Evolutionary conservation across 2,888 invertebrate species (phyloP), one percentile per base, ranked within the genome.

Genomic region (Drosophila antonietae): DNA sequence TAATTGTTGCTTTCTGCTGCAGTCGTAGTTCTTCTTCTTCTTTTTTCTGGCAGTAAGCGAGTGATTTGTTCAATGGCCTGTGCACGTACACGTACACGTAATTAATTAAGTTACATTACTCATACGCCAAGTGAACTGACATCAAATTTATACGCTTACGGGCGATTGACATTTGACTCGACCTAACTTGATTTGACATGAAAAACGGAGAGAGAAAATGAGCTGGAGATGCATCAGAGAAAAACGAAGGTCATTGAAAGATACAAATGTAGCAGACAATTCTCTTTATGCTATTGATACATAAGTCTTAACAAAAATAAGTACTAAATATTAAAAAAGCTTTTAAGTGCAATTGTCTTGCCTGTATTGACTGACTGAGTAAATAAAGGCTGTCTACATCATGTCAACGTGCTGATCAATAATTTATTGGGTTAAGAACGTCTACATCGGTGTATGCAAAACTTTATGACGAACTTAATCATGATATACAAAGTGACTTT

Each of bases 81-180:
- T 28, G 35, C 49, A n/a, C 79, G 81, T 81, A 86, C 49, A 15
- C 79, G 81, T 81, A 86, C 81, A 69, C 66, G 66, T 76, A 74
- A 88, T 81, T 86, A 71, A 86, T 80, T 75, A 67, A 59, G 63
- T 57, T 57, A 53, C 61, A 80, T 88, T 86, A 76, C 73, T 52
- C 66, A 83, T 75, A 72, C 75, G 75, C 57, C 58, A 12, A 57
- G 58, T 65, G 68, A 37, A 57, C 37, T 51, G 49, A 9, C 65
- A 66, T 65, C 23, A 33, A 47, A 23, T 46, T 39, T 39, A 60
- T 74, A 10, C 46, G 51, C 59, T 75, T 68, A 66, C 63, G 60
- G 37, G 31, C 64, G 62, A 68, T 68, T 69, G 66, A 77, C 66
- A 49, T 73, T 69, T 69, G 60, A 73, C 47, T 69, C 63, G 47